Percentiles rank a stretch among this genome's conserved stretches.
These are phyloP conservation scores for Beris morrisii DNA, from an alignment of 2,888 invertebrate genomes.

Conservation along the genomic window DNA sequence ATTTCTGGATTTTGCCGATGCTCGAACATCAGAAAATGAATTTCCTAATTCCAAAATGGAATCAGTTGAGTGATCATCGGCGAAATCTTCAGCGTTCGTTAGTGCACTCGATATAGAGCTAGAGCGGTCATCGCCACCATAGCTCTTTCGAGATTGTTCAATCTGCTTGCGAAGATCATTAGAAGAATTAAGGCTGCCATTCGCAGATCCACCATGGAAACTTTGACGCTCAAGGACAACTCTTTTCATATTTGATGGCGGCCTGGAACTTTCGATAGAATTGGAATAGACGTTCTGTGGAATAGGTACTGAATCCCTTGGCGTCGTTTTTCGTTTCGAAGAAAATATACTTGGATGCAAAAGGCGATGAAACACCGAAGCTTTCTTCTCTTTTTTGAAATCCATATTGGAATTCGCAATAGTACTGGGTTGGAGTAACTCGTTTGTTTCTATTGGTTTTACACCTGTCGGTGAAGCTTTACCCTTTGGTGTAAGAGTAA, in stretches of 20 bases:
- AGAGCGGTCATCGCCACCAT: constrained; percentile 46
- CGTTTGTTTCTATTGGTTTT: background rate
- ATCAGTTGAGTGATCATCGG: constrained; percentile 36
- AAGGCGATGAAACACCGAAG: constrained; percentile 52
- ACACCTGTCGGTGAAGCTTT: constrained; percentile 40
- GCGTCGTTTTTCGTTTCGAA: constrained; percentile 51
- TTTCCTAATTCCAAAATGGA: constrained; percentile 14
- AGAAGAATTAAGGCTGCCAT: constrained; percentile 39
- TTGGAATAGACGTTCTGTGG: constrained; percentile 44
- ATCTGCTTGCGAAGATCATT: constrained; percentile 44
- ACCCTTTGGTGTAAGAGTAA: constrained; percentile 48
- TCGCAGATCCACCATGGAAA: constrained; percentile 44
- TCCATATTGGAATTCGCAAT: constrained; percentile 10
- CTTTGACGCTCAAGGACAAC: constrained; percentile 51
- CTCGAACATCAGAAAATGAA: background rate
- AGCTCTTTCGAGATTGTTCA: constrained; percentile 46
- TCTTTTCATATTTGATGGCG: constrained; percentile 47
- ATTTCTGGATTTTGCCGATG: background rate
- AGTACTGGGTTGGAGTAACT: constrained; percentile 3
- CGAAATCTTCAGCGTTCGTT: constrained; percentile 47
- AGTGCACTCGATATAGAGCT: constrained; percentile 50
- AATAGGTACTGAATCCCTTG: constrained; percentile 47
- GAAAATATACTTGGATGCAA: constrained; percentile 52
- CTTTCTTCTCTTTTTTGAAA: constrained; percentile 47
- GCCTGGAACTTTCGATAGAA: constrained; percentile 16